Evolutionary conservation across 2,113 vertebrate species (phyloP), one percentile per base, ranked within the genome.

Genomic region (Cephalopholis sonnerati): DNA sequence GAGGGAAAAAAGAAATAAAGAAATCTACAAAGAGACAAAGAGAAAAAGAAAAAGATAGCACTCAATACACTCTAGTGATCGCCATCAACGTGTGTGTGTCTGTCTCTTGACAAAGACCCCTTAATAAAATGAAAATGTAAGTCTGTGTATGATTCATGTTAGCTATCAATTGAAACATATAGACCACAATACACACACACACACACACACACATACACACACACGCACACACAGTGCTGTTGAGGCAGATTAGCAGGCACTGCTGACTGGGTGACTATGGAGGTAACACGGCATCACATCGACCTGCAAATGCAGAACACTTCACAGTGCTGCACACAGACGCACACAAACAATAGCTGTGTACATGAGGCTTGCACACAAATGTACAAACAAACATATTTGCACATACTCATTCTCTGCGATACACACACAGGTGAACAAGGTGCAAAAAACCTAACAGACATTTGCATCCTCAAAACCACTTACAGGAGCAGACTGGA

Each of bases 211-310:
- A 55, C 74, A 72, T 9, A 59, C 53, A 55, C 48, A 50, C 48
- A 68, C n/a, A 66, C 73, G 70, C 65, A 68, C 77, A 82, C 67
- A 64, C 48, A 77, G 32, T 46, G 87, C 66, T 93, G 92, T 88
- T 93, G 77, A 48, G 46, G 67, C 55, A 6, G 70, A 94, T 94
- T 90, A 94, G 84, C 67, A 71, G 66, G 54, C 75, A 70, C 10
- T 83, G 75, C 73, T 27, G 77, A 78, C 77, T 57, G 50, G 27
- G 75, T 86, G 91, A 93, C 89, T 73, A 62, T 39, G 53, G 78
- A 91, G 85, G 74, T 74, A 92, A 94, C 91, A 90, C 51, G n/a
- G 59, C 85, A 80, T 93, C 90, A 89, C 81, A 78, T 88, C 66
- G 6, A 74, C 79, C 82, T 84, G 81, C 83, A 82, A 82, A 84